Conservation (phyloP, 2,113 vertebrate species). For the Atherinomorus stipes region DNA sequence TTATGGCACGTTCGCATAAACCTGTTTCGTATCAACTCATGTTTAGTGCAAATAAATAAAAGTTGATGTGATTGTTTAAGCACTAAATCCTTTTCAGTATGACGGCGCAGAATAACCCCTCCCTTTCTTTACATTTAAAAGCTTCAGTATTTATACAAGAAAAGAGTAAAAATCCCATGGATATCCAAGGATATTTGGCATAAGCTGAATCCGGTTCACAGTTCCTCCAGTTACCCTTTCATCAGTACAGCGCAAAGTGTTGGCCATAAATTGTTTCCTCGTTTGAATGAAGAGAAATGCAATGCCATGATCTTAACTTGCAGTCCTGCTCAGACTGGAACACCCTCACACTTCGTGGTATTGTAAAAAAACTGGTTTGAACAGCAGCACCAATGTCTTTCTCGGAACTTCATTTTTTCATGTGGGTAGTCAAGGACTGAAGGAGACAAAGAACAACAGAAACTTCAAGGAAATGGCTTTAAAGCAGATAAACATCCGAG, state of each 20-base stretch:
- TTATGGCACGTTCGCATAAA: conserved; percentile 1
- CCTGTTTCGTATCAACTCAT: conserved; percentile 24
- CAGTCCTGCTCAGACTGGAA: conserved; percentile 14
- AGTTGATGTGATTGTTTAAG: not conserved
- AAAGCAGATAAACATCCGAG: not conserved
- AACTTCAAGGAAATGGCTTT: not conserved
- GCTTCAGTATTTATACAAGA: not conserved
- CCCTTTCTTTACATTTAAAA: not conserved
- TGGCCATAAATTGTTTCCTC: not conserved
- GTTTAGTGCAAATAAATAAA: not conserved
- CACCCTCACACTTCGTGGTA: conserved; percentile 28
- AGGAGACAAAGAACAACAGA: conserved; percentile 11
- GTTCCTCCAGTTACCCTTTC: not conserved
- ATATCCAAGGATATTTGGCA: conserved; percentile 1
- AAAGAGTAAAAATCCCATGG: not conserved
- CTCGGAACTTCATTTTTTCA: conserved; percentile 7
- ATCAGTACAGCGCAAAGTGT: not conserved
- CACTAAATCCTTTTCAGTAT: not conserved
- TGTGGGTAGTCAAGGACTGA: not conserved
- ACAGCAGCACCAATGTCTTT: conserved; percentile 16
- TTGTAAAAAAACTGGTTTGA: conserved; percentile 49
- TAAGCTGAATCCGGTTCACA: not conserved
- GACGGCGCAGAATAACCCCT: not conserved
- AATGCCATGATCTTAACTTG: conserved; percentile 2
- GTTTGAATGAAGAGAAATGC: not conserved